Conservation (phyloP, 1,140 invertebrate species). For the Temnothorax curvispinosus region DNA sequence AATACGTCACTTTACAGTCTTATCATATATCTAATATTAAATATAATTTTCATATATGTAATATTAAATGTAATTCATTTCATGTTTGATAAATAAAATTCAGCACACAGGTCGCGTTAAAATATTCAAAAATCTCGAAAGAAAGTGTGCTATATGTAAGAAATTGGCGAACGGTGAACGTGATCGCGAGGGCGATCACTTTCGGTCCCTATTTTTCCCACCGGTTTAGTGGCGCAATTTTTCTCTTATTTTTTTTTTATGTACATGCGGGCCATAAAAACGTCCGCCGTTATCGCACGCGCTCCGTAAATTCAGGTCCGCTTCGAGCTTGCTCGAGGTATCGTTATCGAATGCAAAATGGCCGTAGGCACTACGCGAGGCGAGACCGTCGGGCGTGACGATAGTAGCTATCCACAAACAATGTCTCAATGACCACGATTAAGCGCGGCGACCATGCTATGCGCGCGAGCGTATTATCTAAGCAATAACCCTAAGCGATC, state of each 20-base stretch:
- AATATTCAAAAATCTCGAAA: background rate
- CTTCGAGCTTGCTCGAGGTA: constrained; percentile 2
- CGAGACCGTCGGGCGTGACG: constrained; percentile 27
- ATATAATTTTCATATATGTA: background rate
- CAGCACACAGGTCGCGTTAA: background rate
- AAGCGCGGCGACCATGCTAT: constrained; percentile 29
- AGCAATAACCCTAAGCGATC: constrained; percentile 50
- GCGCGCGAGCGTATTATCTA: constrained; percentile 38
- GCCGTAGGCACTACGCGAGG: constrained; percentile 37
- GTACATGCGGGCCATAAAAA: constrained; percentile 59
- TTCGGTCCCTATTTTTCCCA: background rate
- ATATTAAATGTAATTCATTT: background rate
- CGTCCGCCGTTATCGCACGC: constrained; percentile 32
- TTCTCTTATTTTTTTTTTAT: background rate
- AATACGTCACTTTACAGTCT: background rate
- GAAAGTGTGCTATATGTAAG: background rate
- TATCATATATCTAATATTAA: background rate
- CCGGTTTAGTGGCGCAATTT: background rate
- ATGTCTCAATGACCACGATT: constrained; percentile 52
- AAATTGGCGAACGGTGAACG: background rate
- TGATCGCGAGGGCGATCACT: background rate
- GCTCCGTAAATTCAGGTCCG: constrained; percentile 45
- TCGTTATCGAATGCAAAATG: constrained; percentile 60
- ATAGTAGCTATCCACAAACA: constrained; percentile 58
- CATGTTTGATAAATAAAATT: background rate